Evolutionary conservation across 2,888 invertebrate genomes (phyloP), one percentile per base, ranked within the genome.

Genomic region (Ophion slaviceki): DNA sequence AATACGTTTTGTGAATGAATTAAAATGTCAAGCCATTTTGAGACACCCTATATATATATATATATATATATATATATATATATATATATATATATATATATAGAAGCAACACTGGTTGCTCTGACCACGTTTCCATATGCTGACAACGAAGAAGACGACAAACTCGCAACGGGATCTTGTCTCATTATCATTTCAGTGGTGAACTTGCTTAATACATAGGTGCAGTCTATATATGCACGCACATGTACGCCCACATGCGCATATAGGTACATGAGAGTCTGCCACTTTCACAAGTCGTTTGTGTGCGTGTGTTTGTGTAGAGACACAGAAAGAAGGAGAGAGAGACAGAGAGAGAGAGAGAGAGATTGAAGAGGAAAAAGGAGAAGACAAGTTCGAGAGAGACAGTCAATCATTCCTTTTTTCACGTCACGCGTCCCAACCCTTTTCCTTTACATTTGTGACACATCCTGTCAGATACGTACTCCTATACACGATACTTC

Each of bases 401-500:
- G 45, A 68, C 17, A n/a, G 14, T n/a, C 11, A 64, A 61, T 70
- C 71, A 45, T 80, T 80, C 87, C 68, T 82, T 82, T 82, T 88
- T 86, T 88, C 84, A 77, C 53, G 78, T 88, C 87, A 88, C 84
- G 84, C 66, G 32, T 84, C 62, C 85, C 84, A 83, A 84, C 82
- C 85, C 86, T 79, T 88, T 85, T 87, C 82, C 87, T 87, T 72
- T 71, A 79, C 79, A 75, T 88, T 81, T 82, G 81, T 86, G 84
- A 84, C 80, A 84, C 84, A 82, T 87, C 87, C 86, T 86, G 86
- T 84, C 71, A 59, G 61, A 47, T 61, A 74, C 61, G 45, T 24
- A 36, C 47, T 24, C 32, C 47, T 17, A 62, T 24, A 53, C 53
- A 53, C 17, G 53, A 70, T 32, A 59, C 24, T 17, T 68, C 28